Percentiles rank a stretch among this genome's conserved stretches.
These are phyloP conservation scores for Iselma pallidipennis DNA, from an alignment of 2,888 invertebrate species.

Conservation along the genomic window DNA sequence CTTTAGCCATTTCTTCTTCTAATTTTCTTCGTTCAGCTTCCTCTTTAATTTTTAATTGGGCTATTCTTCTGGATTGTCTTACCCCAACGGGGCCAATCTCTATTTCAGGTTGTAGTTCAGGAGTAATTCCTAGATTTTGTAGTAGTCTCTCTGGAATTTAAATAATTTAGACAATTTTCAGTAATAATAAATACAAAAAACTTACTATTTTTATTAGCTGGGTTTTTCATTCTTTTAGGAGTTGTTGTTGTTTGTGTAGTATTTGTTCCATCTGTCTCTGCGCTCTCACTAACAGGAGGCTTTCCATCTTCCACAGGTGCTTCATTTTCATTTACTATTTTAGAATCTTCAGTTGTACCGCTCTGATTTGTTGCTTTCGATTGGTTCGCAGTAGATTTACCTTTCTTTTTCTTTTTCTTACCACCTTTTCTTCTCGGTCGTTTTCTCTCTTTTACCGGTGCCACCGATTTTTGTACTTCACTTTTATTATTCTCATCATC, in stretches of 20 bases:
- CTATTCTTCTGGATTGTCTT: slow-evolving; percentile 81
- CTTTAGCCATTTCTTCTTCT: slow-evolving; percentile 39
- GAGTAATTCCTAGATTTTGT: slow-evolving; percentile 58
- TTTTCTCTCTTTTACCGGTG: slow-evolving; percentile 35
- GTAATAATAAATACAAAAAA: neutral
- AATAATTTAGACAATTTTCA: neutral
- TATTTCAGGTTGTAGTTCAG: slow-evolving; percentile 38
- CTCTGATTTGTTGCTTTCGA: too few relatives aligned
- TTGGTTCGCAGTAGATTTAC: neutral
- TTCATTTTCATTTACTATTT: neutral
- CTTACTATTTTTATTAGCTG: slow-evolving; percentile 36
- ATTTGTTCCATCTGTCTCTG: neutral
- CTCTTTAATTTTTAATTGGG: slow-evolving; percentile 84
- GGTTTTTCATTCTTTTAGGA: slow-evolving; percentile 35
- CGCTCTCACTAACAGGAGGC: neutral
- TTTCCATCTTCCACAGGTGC: slow-evolving; percentile 1
- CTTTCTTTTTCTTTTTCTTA: slow-evolving; percentile 40
- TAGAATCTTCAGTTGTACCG: slow-evolving; percentile 4
- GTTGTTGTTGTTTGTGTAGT: slow-evolving; percentile 4
- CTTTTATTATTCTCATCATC: slow-evolving; percentile 50
- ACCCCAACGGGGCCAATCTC: slow-evolving; percentile 58
- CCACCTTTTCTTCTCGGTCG: slow-evolving; percentile 37
- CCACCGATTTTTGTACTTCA: slow-evolving; percentile 32
- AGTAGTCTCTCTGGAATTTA: slow-evolving; percentile 52
- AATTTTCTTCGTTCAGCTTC: slow-evolving; percentile 66